Evolutionary conservation across 2,888 invertebrate species (phyloP), one percentile per base, ranked within the genome.

Genomic region (Drosophila trichaetosa): DNA sequence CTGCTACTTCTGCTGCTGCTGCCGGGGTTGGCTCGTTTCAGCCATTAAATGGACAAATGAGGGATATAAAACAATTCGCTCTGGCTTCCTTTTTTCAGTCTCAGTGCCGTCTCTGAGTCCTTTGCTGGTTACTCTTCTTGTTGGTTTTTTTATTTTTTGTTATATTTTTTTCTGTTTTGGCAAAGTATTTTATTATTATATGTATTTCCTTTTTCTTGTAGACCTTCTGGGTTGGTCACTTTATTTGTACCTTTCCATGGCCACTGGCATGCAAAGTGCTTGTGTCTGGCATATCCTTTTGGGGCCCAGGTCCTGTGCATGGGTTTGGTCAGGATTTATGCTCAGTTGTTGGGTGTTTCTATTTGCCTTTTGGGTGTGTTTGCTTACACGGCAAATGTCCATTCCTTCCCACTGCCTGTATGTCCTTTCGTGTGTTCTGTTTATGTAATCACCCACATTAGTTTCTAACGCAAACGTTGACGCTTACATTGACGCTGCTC

Each of bases 31-130:
- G 87, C 90, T 89, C 90, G 90, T 89, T 91, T 89, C 89, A 82
- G 81, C 85, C 91, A 91, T 92, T 91, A 92, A 91, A 90, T 85
- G 90, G 88, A 91, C 92, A 91, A 91, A 91, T 91, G 92, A 91
- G 90, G 87, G 89, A 92, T 91, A 92, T 91, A 91, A 91, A 91
- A 92, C 91, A 91, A 91, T 92, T 92, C 91, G 89, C 87, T 90
- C 83, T 87, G 90, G 92, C 84, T 91, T 85, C 82, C 89, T 85
- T 83, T 87, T 85, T 79, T 76, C 56, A 53, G 71, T 68, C 73
- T 74, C 65, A 48, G 58, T 64, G 64, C 74, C 82, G 71, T 79
- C 69, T 82, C 64, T 51, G 60, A 42, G 74, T 76, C 71, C 69
- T 64, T 72, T 63, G 71, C 65, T 51, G 66, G 67, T 76, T 71